Percentiles rank a stretch among this genome's conserved stretches.
Evolutionary conservation across 2,113 vertebrate genomes (phyloP).

Genomic region (Greenwoodochromis staneri): DNA sequence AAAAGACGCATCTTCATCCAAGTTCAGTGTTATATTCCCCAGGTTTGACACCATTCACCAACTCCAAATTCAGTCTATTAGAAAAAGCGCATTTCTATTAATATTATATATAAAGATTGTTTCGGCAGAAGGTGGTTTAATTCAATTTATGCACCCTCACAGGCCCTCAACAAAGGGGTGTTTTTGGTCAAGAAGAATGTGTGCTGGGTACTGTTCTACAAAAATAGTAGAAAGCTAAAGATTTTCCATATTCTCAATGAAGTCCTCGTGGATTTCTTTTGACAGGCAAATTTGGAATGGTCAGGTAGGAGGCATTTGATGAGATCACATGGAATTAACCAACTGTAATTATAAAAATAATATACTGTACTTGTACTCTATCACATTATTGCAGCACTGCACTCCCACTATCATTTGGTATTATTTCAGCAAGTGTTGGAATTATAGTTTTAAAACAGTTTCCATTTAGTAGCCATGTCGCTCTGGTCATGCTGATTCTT

Average conservation of each 20-base stretch:
- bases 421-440: not conserved
- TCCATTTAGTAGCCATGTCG: not conserved
- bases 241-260: not conserved
- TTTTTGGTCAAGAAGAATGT: not conserved
- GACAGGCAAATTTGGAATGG: not conserved
- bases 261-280: not conserved
- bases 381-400: not conserved
- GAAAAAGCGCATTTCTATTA: not conserved
- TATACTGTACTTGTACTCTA: not conserved
- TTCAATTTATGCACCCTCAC: not conserved
- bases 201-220: not conserved
- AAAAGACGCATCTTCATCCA: not conserved
- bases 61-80: not conserved
- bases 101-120: not conserved
- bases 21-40: not conserved
- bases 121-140: not conserved
- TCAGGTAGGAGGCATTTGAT: not conserved
- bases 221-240: not conserved
- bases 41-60: not conserved
- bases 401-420: not conserved
- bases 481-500: not conserved
- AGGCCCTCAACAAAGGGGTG: not conserved
- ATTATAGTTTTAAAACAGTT: not conserved
- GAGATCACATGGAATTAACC: not conserved
- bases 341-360: not conserved